Evolutionary conservation across 2,113 vertebrate genomes (phyloP).

Genomic region (Malaclemys terrapin): DNA sequence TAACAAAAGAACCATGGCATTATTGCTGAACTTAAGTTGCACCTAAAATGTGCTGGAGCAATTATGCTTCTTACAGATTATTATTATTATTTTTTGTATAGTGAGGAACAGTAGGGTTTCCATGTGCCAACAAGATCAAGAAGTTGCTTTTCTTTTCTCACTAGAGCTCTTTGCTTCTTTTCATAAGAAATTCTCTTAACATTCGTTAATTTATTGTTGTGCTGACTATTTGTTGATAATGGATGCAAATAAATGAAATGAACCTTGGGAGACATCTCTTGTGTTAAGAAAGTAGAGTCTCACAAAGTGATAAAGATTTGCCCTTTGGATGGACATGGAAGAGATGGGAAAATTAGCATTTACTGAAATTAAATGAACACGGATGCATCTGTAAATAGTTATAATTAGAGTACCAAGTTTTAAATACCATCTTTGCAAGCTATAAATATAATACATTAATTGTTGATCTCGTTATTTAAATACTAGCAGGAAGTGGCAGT

Average conservation of each 20-base stretch:
- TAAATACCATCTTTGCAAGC: slow-evolving; percentile 54
- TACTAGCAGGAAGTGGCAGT: slow-evolving; percentile 37
- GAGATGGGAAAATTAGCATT: slow-evolving; percentile 21
- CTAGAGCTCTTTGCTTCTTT: slow-evolving; percentile 43
- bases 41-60: slow-evolving; percentile 49
- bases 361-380: slow-evolving; percentile 38
- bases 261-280: slow-evolving; percentile 31
- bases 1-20: slow-evolving; percentile 9
- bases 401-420: slow-evolving; percentile 18
- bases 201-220: slow-evolving; percentile 61
- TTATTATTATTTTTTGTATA: slow-evolving; percentile 42
- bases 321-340: slow-evolving; percentile 37
- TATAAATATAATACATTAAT: slow-evolving; percentile 56
- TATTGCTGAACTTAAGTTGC: slow-evolving; percentile 51
- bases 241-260: slow-evolving; percentile 45
- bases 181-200: slow-evolving; percentile 53
- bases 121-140: slow-evolving; percentile 62
- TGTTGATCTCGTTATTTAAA: slow-evolving; percentile 38
- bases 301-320: slow-evolving; percentile 46
- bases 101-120: slow-evolving; percentile 68
- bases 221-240: slow-evolving; percentile 51
- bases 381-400: slow-evolving; percentile 14
- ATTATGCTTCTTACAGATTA: slow-evolving; percentile 43
- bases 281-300: slow-evolving; percentile 39
- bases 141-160: slow-evolving; percentile 61